Percentiles rank a stretch among this genome's conserved stretches.
These are phyloP conservation scores for Eupithecia inturbata DNA, from an alignment of 2,888 invertebrate genomes.

Conservation along the genomic window DNA sequence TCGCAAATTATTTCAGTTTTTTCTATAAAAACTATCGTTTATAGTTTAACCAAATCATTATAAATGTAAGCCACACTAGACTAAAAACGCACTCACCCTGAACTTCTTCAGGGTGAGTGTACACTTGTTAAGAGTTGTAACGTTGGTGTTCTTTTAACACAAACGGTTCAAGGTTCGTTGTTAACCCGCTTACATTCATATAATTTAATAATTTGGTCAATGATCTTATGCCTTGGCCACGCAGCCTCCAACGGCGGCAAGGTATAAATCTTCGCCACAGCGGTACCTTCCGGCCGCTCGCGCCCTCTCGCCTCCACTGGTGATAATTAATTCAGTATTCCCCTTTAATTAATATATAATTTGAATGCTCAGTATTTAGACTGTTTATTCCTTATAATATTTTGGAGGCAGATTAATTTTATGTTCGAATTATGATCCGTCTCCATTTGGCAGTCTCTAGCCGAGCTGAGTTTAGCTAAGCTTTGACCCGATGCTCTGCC, in stretches of 20 bases:
- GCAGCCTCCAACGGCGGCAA: conserved; percentile 38
- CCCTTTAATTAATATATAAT: conserved; percentile 61
- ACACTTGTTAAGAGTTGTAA: no score
- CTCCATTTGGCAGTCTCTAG: background rate
- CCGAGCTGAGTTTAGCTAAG: background rate
- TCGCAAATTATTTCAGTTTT: no score
- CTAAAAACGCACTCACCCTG: no score
- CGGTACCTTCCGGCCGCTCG: conserved; percentile 55
- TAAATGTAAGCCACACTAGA: no score
- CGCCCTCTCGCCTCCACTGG: conserved; percentile 51
- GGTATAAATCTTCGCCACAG: conserved; percentile 64
- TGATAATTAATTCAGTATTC: conserved; percentile 64
- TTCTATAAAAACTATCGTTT: no score
- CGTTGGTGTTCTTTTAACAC: no score
- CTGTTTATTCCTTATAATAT: conserved; percentile 34
- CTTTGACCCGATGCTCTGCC: background rate
- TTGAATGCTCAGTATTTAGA: conserved; percentile 49
- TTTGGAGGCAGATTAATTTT: conserved; percentile 8
- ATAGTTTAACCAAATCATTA: no score
- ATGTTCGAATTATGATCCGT: background rate
- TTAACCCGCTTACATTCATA: no score
- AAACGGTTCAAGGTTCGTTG: no score
- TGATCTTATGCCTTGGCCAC: conserved; percentile 33
- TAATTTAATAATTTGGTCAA: conserved; percentile 22
- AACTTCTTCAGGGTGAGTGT: no score